Percentiles rank a stretch among this genome's conserved stretches.
These are phyloP conservation scores for Saturnia japonica DNA, from an alignment of 2,888 invertebrate genomes.

Conservation along the genomic window DNA sequence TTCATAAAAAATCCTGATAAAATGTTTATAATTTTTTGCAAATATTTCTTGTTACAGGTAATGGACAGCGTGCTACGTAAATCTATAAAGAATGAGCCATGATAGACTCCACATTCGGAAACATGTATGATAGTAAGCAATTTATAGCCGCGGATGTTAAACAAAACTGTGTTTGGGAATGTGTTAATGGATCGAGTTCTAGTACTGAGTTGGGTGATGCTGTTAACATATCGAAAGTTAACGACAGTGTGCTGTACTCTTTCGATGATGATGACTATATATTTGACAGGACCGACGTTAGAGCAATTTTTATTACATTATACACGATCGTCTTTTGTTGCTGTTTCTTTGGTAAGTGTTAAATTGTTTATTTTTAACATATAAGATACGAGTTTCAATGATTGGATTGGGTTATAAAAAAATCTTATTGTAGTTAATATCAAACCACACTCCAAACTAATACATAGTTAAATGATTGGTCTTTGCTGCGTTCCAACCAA, in stretches of 20 bases:
- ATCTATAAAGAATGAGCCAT: slow-evolving; percentile 37
- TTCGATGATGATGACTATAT: slow-evolving; percentile 84
- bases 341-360: slow-evolving; percentile 89
- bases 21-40: no score
- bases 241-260: slow-evolving; percentile 47
- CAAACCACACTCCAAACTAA: neutral
- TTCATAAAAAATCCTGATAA: neutral
- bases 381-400: neutral
- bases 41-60: slow-evolving; percentile 50
- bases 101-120: slow-evolving; percentile 41
- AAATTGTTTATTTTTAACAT: neutral
- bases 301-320: slow-evolving; percentile 87
- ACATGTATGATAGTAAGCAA: slow-evolving; percentile 54
- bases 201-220: slow-evolving; percentile 27
- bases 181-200: slow-evolving; percentile 43
- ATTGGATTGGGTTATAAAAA: neutral
- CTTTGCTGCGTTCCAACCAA: no score
- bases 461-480: neutral
- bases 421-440: no score
- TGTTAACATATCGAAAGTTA: slow-evolving; percentile 49
- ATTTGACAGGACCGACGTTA: slow-evolving; percentile 88
- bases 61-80: slow-evolving; percentile 38
- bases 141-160: slow-evolving; percentile 52
- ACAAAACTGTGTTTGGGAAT: slow-evolving; percentile 43
- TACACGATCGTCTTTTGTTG: slow-evolving; percentile 90